These are phyloP conservation scores for Pangasius djambal DNA, from an alignment of 2,797 vertebrate genomes.

Conservation along the genomic window DNA sequence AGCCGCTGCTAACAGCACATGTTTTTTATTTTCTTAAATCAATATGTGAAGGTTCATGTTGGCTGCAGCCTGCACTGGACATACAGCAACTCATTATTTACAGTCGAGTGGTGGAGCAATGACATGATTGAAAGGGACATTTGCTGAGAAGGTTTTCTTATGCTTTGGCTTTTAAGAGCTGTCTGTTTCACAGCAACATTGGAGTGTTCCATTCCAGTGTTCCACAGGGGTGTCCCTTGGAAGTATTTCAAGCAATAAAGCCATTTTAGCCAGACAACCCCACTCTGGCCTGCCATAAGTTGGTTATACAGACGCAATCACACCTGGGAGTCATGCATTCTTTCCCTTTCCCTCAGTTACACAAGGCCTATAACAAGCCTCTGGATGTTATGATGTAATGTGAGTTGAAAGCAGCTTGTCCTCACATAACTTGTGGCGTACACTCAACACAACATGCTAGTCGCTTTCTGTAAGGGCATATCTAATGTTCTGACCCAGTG, in stretches of 20 bases:
- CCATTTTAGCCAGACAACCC: conserved; percentile 56
- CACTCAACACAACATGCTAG: conserved; percentile 15
- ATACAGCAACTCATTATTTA: conserved; percentile 54
- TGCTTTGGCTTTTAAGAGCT: conserved; percentile 58
- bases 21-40: conserved; percentile 29
- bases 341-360: conserved; percentile 65
- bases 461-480: conserved; percentile 12
- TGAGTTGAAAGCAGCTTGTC: conserved; percentile 58
- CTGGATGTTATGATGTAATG: conserved; percentile 66
- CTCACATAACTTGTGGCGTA: conserved; percentile 53
- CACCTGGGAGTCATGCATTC: conserved; percentile 69
- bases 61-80: conserved; percentile 41
- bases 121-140: conserved; percentile 58
- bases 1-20: conserved; percentile 20
- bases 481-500: conserved; percentile 1
- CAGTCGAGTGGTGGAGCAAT: conserved; percentile 49
- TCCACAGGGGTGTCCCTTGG: conserved; percentile 50
- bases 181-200: conserved; percentile 52
- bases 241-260: conserved; percentile 46
- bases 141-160: conserved; percentile 57
- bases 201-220: conserved; percentile 57
- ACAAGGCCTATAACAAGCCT: conserved; percentile 62
- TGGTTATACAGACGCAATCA: conserved; percentile 63
- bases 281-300: conserved; percentile 45
- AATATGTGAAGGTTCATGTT: conserved; percentile 31